Conservation (phyloP, 37 sponge, comb jelly and placozoan species). For the Crambe crambe region DNA sequence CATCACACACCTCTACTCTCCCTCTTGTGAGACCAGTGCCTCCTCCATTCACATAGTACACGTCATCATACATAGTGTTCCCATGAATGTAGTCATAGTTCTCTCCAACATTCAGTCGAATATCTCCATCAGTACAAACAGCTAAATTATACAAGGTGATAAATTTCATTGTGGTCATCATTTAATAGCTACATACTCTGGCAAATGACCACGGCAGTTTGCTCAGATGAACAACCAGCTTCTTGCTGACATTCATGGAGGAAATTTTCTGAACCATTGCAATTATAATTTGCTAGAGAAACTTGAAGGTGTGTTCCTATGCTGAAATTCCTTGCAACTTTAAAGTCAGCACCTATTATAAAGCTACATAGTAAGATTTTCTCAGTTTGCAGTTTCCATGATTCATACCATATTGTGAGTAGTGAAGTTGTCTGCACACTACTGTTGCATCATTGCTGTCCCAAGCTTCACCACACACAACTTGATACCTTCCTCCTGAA, state of each 20-base stretch:
- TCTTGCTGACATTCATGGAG: not conserved
- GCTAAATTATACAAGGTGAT: not conserved
- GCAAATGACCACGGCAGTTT: not conserved
- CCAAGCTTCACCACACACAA: not conserved
- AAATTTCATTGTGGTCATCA: no score
- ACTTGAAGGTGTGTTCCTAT: no score
- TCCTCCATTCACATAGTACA: conserved; percentile 7
- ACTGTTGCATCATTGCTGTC: not conserved
- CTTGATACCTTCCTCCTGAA: not conserved
- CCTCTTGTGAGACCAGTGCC: not conserved
- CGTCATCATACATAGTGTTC: conserved; percentile 3
- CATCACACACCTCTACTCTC: conserved; percentile 20
- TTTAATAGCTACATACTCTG: not conserved
- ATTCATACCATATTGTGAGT: not conserved
- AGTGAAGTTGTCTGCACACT: not conserved
- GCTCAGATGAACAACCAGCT: not conserved
- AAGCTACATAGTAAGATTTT: no score
- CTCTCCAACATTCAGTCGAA: conserved; percentile 11
- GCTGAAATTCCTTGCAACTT: no score
- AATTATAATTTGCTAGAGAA: no score
- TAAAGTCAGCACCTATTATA: no score
- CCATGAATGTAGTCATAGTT: conserved; percentile 15
- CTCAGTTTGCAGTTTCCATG: no score
- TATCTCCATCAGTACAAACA: conserved; percentile 13
- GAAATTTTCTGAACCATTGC: not conserved